Evolutionary conservation across 2,113 vertebrate species (phyloP).

Genomic region (Leucopsar rothschildi): DNA sequence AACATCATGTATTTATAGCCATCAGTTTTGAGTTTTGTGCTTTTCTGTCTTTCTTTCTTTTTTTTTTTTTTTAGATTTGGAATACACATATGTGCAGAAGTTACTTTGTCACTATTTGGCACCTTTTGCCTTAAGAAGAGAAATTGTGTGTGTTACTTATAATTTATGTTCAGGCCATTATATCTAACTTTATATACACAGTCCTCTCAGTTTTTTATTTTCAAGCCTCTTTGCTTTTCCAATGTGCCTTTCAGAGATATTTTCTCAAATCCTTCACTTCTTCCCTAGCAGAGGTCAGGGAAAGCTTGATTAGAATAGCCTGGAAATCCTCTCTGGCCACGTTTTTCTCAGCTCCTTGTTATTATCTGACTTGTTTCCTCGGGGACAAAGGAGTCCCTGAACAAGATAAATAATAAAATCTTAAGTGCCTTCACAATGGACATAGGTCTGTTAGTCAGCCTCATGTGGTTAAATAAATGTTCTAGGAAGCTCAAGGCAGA

Average conservation of each 20-base stretch:
- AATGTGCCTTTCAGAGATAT: neutral
- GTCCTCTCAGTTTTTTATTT: neutral
- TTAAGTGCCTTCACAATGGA: neutral
- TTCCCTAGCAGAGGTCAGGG: neutral
- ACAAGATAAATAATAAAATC: slow-evolving; percentile 42
- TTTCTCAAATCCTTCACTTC: neutral
- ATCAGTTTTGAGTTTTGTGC: neutral
- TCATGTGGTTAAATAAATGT: slow-evolving; percentile 33
- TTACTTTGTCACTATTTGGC: neutral
- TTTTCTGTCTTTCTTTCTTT: too few species aligned
- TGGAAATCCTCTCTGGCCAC: neutral
- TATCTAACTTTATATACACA: neutral
- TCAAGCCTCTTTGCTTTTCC: neutral
- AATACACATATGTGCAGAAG: neutral
- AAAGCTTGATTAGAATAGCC: neutral
- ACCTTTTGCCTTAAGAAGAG: neutral
- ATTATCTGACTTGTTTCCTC: slow-evolving; percentile 48
- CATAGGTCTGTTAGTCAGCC: slow-evolving; percentile 48
- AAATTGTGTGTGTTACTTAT: neutral
- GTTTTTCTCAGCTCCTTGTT: neutral
- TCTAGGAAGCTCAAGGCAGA: neutral
- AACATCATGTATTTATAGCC: neutral
- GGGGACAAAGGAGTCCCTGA: slow-evolving; percentile 35
- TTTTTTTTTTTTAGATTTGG: neutral
- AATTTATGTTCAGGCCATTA: neutral